Conservation (phyloP, 2,797 vertebrate species). For the Meriones psammophilus region DNA sequence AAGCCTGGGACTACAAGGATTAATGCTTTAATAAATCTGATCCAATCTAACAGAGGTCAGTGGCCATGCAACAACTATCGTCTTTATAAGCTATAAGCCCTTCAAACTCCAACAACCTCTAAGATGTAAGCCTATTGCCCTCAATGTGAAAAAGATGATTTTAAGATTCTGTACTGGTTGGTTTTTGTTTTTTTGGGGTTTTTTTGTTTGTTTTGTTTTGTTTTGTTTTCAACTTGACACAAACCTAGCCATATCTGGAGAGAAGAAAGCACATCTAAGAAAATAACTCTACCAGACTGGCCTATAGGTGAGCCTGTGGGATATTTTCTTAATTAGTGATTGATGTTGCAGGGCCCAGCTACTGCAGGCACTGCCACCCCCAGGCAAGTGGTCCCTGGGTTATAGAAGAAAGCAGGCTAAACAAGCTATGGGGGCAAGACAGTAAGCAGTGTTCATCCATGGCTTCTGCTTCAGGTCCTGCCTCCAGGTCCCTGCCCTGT, state of each 20-base stretch:
- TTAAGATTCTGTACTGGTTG: not conserved
- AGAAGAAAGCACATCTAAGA: not conserved
- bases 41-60: not conserved
- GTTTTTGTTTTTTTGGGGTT: no score
- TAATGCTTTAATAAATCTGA: slow-evolving; percentile 33
- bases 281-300: not conserved
- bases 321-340: not conserved
- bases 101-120: slow-evolving; percentile 14
- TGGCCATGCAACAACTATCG: slow-evolving; percentile 4
- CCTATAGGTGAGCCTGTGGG: not conserved
- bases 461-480: not conserved
- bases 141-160: not conserved
- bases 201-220: no score
- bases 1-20: not conserved
- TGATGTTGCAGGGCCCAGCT: not conserved
- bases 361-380: not conserved
- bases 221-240: not conserved
- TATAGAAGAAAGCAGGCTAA: not conserved
- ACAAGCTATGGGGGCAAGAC: no score
- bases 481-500: not conserved
- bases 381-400: not conserved
- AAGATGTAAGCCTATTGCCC: not conserved
- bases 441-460: not conserved
- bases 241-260: not conserved
- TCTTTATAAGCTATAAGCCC: not conserved